Percentiles rank a stretch among this genome's conserved stretches.
Evolutionary conservation across 1,140 invertebrate species (phyloP).

Genomic region (Lutraria rhynchaena): DNA sequence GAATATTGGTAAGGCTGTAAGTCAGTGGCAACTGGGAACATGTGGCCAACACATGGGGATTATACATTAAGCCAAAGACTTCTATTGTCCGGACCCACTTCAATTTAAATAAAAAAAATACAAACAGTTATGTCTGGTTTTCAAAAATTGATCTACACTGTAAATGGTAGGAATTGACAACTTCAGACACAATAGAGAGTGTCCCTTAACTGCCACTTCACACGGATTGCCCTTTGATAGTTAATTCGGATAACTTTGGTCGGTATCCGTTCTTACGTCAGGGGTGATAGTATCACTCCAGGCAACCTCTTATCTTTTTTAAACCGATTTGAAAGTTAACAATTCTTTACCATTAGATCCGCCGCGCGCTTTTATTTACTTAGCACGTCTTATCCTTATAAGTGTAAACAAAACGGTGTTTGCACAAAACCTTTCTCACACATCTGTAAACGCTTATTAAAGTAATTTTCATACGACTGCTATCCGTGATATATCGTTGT

Average conservation of each 20-base stretch:
- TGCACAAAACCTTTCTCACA: constrained; percentile 18
- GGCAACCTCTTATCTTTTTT: constrained; percentile 24
- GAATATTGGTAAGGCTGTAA: too few species aligned
- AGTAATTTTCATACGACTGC: constrained; percentile 3
- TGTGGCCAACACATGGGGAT: too few species aligned
- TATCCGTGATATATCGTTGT: constrained; percentile 38
- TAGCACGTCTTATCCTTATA: constrained; percentile 29
- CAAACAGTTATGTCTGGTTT: too few species aligned
- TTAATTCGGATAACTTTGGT: constrained; percentile 1
- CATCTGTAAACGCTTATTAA: constrained; percentile 18
- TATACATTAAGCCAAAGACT: too few species aligned
- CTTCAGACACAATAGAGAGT: constrained; percentile 2
- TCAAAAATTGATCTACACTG: too few species aligned
- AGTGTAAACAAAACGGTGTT: constrained; percentile 33
- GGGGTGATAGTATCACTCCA: constrained; percentile 29
- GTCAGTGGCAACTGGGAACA: too few species aligned
- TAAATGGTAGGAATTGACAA: constrained; percentile 19
- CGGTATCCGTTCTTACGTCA: not conserved
- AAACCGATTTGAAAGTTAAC: constrained; percentile 40
- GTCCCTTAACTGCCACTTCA: not conserved
- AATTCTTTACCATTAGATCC: not conserved
- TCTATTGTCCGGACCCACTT: too few species aligned
- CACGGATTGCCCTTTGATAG: constrained; percentile 3
- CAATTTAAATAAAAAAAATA: too few species aligned
- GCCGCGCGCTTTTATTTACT: constrained; percentile 37